phyloP scores from a whole-genome alignment of 2,888 invertebrate species.

The Pediacus dermestoides region DNA sequence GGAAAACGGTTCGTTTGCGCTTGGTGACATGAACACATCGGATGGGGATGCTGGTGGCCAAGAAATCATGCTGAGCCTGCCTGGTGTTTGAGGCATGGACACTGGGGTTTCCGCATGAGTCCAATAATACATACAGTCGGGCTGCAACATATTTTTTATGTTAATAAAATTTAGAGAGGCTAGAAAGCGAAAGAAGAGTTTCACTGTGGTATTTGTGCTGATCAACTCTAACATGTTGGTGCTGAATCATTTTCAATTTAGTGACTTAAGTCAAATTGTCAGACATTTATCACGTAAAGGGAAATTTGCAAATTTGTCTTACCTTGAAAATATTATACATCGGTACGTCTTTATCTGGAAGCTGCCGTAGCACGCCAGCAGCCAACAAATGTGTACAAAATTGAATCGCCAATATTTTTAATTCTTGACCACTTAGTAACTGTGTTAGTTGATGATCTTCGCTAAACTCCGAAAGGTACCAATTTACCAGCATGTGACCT shows the following conservation, averaged over 20 bases:
- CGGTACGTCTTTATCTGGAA: slow-evolving; percentile 70
- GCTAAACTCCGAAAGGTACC: slow-evolving; percentile 76
- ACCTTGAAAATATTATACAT: slow-evolving; percentile 70
- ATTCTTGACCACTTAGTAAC: slow-evolving; percentile 65
- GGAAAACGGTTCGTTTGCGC: slow-evolving; percentile 28
- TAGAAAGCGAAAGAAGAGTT: slow-evolving; percentile 7
- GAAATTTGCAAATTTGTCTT: slow-evolving; percentile 30
- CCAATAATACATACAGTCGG: slow-evolving; percentile 90
- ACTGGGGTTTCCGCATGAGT: slow-evolving; percentile 72
- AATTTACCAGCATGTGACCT: slow-evolving; percentile 92
- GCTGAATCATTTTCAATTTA: not conserved
- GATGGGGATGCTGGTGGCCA: slow-evolving; percentile 64
- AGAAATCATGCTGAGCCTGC: slow-evolving; percentile 65
- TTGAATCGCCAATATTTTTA: slow-evolving; percentile 73
- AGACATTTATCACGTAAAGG: too few relatives aligned
- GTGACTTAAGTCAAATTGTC: too few relatives aligned
- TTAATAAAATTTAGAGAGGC: too few relatives aligned
- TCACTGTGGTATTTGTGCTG: too few relatives aligned
- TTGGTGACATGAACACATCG: slow-evolving; percentile 31
- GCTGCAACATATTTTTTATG: too few relatives aligned
- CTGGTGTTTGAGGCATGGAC: slow-evolving; percentile 67
- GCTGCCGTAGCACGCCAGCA: slow-evolving; percentile 79
- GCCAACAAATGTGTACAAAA: slow-evolving; percentile 84
- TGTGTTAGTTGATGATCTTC: slow-evolving; percentile 65
- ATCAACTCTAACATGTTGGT: too few relatives aligned